A percentile compares a stretch with the other conserved stretches of the same genome.
Evolutionary conservation across 1,140 invertebrate genomes (phyloP).

Genomic region (Campoletis sonorensis): DNA sequence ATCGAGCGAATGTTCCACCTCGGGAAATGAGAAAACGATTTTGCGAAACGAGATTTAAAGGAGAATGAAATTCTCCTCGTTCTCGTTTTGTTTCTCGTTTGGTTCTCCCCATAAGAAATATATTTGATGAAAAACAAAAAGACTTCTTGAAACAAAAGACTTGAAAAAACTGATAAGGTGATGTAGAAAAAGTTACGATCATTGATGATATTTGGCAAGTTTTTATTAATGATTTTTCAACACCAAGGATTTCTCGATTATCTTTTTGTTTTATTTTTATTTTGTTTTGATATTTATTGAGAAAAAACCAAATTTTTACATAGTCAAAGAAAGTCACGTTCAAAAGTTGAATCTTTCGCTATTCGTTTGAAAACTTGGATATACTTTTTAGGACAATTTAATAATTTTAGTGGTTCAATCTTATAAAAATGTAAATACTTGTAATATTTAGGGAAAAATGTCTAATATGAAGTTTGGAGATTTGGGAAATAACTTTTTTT

Average conservation of each 20-base stretch:
- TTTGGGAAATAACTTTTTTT: too few relatives aligned
- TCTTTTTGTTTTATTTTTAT: not conserved
- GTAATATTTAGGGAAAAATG: too few relatives aligned
- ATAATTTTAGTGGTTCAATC: too few relatives aligned
- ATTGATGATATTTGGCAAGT: not conserved
- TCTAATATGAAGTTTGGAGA: too few relatives aligned
- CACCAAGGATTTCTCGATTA: not conserved
- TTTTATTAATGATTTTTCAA: not conserved
- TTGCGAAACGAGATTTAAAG: conserved; percentile 13
- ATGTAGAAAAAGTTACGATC: not conserved
- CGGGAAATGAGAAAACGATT: conserved; percentile 20
- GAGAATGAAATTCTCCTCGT: conserved; percentile 22
- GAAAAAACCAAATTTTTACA: too few relatives aligned
- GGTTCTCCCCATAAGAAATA: not conserved
- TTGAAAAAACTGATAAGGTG: not conserved
- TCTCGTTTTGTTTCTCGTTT: conserved; percentile 15
- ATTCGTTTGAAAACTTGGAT: too few relatives aligned
- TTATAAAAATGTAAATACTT: too few relatives aligned
- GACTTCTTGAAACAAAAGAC: not conserved
- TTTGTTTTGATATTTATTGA: too few relatives aligned
- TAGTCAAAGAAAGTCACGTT: too few relatives aligned
- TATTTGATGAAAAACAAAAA: conserved; percentile 4
- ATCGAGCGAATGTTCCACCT: conserved; percentile 1
- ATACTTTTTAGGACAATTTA: too few relatives aligned
- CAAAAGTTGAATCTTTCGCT: too few relatives aligned